phyloP scores from a whole-genome alignment of 37 sponge, comb jelly and placozoan genomes.

The Theonella swinhoei region DNA sequence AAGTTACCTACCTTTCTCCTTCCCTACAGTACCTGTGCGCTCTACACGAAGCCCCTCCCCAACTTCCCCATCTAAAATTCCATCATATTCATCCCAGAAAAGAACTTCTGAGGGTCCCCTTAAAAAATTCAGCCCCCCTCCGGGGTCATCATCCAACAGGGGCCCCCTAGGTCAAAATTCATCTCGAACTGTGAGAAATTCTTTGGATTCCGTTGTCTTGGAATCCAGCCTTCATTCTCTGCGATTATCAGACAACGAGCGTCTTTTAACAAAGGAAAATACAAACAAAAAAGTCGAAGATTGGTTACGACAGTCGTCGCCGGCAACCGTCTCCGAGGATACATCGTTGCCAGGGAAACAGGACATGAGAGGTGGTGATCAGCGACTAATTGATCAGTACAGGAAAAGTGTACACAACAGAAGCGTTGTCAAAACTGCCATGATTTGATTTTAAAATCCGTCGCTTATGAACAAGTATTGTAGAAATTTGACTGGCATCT shows the following conservation, averaged over 20 bases:
- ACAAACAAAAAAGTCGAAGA: neutral
- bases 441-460: neutral
- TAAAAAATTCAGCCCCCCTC: too few species aligned
- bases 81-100: neutral
- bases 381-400: neutral
- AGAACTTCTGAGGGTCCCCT: neutral
- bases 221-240: too few species aligned
- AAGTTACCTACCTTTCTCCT: too few species aligned
- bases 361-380: neutral
- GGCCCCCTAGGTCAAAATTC: neutral
- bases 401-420: neutral
- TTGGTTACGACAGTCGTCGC: neutral
- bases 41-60: constrained; percentile 5
- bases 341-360: neutral
- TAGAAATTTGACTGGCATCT: neutral
- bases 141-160: too few species aligned
- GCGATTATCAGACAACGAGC: too few species aligned
- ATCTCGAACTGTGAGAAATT: neutral
- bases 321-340: neutral
- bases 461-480: too few species aligned
- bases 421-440: constrained; percentile 7
- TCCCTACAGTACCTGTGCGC: neutral
- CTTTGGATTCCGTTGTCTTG: neutral
- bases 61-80: constrained; percentile 1
- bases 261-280: too few species aligned